Conservation (phyloP, 1,140 invertebrate species). For the Cyclina sinensis region DNA sequence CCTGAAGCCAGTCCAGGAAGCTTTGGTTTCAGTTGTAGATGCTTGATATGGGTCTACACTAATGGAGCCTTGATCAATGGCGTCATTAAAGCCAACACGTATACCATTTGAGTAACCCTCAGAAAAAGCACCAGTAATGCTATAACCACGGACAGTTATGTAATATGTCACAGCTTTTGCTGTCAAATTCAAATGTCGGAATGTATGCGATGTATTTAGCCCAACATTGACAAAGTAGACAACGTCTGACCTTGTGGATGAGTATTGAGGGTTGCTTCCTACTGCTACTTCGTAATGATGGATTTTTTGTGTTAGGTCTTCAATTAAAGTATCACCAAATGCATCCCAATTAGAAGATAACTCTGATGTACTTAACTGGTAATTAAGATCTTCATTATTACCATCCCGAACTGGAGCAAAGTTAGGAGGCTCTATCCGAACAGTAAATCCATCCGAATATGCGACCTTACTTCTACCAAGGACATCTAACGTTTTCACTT, state of each 20-base stretch:
- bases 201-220: constrained; percentile 11
- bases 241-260: constrained; percentile 30
- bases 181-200: constrained; percentile 23
- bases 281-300: constrained; percentile 22
- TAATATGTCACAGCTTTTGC: constrained; percentile 20
- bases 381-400: constrained; percentile 3
- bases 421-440: constrained; percentile 33
- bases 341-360: constrained; percentile 40
- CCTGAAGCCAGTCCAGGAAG: not conserved
- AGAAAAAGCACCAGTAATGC: not conserved
- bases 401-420: constrained; percentile 12
- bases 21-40: not conserved
- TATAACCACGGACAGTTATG: constrained; percentile 38
- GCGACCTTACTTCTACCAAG: not conserved
- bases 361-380: constrained; percentile 10
- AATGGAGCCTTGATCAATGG: not conserved
- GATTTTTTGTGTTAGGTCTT: constrained; percentile 7
- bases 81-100: constrained; percentile 43
- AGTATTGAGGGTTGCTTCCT: constrained; percentile 29
- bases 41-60: not conserved
- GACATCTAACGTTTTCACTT: not conserved
- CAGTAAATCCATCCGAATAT: constrained; percentile 14
- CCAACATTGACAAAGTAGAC: constrained; percentile 46
- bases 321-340: constrained; percentile 4
- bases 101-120: constrained; percentile 51